Percentiles rank a stretch among this genome's conserved stretches.
phyloP scores from a whole-genome alignment of 2,113 vertebrate genomes.

The Megaptera novaeangliae region DNA sequence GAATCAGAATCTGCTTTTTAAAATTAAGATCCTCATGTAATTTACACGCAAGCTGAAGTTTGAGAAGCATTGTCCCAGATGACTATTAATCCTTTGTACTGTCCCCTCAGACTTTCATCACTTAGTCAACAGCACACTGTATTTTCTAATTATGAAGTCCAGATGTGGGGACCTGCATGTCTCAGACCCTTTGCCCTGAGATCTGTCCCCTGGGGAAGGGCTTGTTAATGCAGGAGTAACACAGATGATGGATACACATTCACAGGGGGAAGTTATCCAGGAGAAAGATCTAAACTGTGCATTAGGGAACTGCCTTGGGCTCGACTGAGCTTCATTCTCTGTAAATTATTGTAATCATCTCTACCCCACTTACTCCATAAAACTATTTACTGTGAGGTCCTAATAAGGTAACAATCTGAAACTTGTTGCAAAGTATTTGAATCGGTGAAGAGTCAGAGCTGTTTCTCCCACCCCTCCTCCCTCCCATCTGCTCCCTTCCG shows the following conservation, averaged over 20 bases:
- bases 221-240: background rate
- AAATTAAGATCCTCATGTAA: background rate
- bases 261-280: background rate
- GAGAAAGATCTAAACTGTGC: background rate
- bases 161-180: background rate
- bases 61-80: background rate
- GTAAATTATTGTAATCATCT: background rate
- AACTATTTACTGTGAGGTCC: background rate
- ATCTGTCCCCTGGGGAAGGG: background rate
- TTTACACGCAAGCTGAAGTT: background rate
- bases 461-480: background rate
- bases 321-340: background rate
- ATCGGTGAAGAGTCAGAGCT: background rate
- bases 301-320: background rate
- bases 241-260: rapidly evolving
- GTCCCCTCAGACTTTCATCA: background rate
- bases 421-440: background rate
- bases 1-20: background rate
- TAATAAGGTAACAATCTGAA: background rate
- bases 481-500: too few species aligned
- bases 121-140: background rate
- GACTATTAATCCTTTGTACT: background rate
- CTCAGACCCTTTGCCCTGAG: background rate
- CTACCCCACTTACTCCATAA: background rate
- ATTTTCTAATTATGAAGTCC: background rate